A percentile compares a stretch with the other conserved stretches of the same genome.
Evolutionary conservation across 2,113 vertebrate species (phyloP).

Genomic region (Oryctolagus cuniculus): DNA sequence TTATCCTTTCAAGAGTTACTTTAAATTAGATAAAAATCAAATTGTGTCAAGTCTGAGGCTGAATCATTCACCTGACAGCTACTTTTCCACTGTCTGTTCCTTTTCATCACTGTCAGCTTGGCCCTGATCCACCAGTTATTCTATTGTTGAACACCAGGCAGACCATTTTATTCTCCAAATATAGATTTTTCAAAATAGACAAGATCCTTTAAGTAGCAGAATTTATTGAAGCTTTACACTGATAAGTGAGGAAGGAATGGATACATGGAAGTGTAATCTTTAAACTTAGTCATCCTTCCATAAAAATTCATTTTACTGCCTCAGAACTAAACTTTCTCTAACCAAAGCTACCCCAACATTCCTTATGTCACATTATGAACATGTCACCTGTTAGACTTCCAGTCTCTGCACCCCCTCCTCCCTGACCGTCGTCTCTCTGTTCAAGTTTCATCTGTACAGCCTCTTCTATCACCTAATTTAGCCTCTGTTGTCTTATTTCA

Average conservation of each 20-base stretch:
- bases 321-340: background rate
- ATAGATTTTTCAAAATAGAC: background rate
- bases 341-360: background rate
- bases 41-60: too few relatives aligned
- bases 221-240: background rate
- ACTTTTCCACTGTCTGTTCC: background rate
- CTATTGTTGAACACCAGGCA: background rate
- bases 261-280: background rate
- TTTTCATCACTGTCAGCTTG: background rate
- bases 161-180: background rate
- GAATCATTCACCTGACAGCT: background rate
- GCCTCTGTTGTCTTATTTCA: background rate
- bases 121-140: background rate
- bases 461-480: background rate
- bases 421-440: background rate
- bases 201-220: background rate
- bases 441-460: too few relatives aligned
- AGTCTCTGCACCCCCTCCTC: background rate
- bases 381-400: background rate
- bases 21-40: background rate
- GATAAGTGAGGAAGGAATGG: background rate
- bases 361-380: background rate
- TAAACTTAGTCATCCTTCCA: background rate
- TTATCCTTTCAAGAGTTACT: background rate
- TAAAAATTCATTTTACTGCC: background rate